Base-by-base conservation (phyloP, 2,113 vertebrate species). In the Panthera tigris region DNA sequence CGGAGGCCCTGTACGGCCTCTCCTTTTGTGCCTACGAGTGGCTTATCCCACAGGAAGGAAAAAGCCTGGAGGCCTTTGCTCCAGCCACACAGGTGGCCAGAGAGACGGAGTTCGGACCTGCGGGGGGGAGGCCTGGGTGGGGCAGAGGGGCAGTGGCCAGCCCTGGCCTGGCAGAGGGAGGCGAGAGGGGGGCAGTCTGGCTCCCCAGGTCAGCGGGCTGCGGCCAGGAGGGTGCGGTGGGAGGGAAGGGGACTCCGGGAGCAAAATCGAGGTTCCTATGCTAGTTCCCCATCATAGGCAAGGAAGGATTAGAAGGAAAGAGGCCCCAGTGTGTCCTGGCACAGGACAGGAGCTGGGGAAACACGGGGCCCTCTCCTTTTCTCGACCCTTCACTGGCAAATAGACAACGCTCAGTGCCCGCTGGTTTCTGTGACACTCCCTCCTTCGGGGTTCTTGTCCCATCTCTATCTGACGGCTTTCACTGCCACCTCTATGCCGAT, bases 331-430 rank as follows among this genome's bases (percentile, higher is more conserved):
- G 19, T 8, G 74, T 5, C 4, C n/a, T 9, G 10, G 84, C 36
- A 15, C 48, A 45, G 57, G 55, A 41, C 29, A 6, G 27, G 21
- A 31, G 83, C 23, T 15, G 16, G 66, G 89, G 27, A 76, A 41
- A 52, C 2, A 1, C 0, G 19, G 14, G 50, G 33, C 45, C 7
- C 52, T 18, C 25, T 7, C 69, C 66, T 5, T 1, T 21, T 74
- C 27, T 45, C 2, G 2, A 25, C 23, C 36, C 48, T 82, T 36
- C 33, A 2, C 27, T 1, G 68, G 69, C 68, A 39, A 13, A 33
- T 0, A n/a, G 29, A 52, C 29, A 19, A 41, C 10, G 0, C 8
- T 0, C 3, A 9, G n/a, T 0, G 68, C 3, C 25, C 50, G 4
- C 16, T 1, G 6, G 13, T 11, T 63, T 65, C 48, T 16, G 18